Evolutionary conservation across 2,888 invertebrate genomes (phyloP).

Genomic region (Nomada ferruginata): DNA sequence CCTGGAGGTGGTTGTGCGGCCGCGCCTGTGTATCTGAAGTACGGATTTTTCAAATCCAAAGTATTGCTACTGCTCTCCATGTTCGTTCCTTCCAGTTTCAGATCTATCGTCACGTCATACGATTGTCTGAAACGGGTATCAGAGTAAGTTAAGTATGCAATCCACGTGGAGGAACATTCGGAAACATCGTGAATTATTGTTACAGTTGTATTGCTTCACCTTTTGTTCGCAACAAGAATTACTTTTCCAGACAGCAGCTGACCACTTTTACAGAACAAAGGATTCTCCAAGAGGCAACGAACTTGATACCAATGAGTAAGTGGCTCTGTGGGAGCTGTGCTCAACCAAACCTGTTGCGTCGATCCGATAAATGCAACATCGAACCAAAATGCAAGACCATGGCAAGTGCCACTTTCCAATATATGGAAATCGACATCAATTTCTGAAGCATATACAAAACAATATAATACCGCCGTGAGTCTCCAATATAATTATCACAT

Average conservation of each 20-base stretch:
- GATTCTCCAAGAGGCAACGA: slow-evolving; percentile 96
- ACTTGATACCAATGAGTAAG: slow-evolving; percentile 99
- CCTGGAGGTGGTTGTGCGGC: slow-evolving; percentile 97
- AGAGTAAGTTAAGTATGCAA: background rate
- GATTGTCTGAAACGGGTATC: slow-evolving; percentile 90
- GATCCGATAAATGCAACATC: slow-evolving; percentile 98
- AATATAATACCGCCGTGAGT: background rate
- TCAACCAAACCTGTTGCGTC: slow-evolving; percentile 96
- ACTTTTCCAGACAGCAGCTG: slow-evolving; percentile 95
- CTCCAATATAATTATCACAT: background rate
- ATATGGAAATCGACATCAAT: slow-evolving; percentile 97
- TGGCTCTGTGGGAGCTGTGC: slow-evolving; percentile 98
- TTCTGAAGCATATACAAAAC: slow-evolving; percentile 84
- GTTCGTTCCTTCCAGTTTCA: slow-evolving; percentile 94
- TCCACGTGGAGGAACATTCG: background rate
- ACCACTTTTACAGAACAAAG: slow-evolving; percentile 97
- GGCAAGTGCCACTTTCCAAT: slow-evolving; percentile 96
- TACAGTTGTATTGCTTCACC: slow-evolving; percentile 84
- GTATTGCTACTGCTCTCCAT: slow-evolving; percentile 93
- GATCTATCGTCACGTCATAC: slow-evolving; percentile 98
- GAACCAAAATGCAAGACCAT: slow-evolving; percentile 99
- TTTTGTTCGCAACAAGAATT: slow-evolving; percentile 95
- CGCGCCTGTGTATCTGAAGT: slow-evolving; percentile 98
- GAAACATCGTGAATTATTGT: background rate
- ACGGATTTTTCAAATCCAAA: slow-evolving; percentile 98